A percentile compares a stretch with the other conserved stretches of the same genome.
Conservation (phyloP, 2,797 vertebrate genomes). For the Megaceryle alcyon region DNA sequence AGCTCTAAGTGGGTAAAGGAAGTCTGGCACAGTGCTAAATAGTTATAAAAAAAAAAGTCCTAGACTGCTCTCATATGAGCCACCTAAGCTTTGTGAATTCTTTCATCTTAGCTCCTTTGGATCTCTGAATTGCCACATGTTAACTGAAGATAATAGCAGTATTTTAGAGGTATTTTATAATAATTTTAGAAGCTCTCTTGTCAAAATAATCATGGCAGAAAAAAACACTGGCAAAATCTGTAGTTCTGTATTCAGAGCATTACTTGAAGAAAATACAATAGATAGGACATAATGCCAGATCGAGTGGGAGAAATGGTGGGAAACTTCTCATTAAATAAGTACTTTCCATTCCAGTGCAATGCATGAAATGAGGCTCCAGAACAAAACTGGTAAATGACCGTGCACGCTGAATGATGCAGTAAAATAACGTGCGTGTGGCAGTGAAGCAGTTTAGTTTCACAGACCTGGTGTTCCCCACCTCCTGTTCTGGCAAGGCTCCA, state of each 20-base stretch:
- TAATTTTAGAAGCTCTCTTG: neutral
- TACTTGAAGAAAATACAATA: neutral
- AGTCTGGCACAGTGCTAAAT: neutral
- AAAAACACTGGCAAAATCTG: neutral
- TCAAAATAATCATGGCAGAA: neutral
- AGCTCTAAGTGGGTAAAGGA: neutral
- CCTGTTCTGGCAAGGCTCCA: neutral
- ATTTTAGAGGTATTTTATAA: neutral
- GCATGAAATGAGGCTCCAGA: neutral
- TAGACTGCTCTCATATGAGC: neutral
- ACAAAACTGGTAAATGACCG: neutral
- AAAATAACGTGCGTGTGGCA: neutral
- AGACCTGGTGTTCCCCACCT: neutral
- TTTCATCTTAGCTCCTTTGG: neutral
- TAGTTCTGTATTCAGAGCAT: neutral
- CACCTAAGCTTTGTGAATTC: neutral
- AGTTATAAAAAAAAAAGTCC: neutral
- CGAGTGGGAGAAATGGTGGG: neutral
- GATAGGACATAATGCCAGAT: neutral
- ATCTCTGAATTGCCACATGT: neutral
- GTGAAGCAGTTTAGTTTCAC: neutral
- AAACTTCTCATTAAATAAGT: neutral
- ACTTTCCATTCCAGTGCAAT: neutral
- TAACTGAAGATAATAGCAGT: neutral
- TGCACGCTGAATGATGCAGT: neutral